Base-by-base conservation (phyloP, 2,888 invertebrate genomes). In the Patella depressa region DNA sequence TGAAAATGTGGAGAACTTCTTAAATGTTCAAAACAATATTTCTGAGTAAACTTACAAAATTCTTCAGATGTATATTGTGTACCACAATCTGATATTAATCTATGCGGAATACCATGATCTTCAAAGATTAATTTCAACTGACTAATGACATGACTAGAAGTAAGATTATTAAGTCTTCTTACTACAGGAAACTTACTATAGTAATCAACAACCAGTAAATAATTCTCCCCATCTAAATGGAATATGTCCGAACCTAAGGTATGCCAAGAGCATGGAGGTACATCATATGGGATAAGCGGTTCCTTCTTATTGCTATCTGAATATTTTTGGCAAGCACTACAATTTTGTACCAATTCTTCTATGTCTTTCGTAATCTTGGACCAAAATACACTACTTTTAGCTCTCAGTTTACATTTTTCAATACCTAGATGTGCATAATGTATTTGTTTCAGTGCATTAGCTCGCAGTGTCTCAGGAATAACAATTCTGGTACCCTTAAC, bases 361-460 rank as follows among this genome's bases (percentile, higher is more conserved):
- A 65, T 65, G 12, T 65, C 65, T 65, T 65, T 65, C n/a, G 65
- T 65, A 24, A 65, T 65, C 12, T 24, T 65, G 24, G 65, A n/a
- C 65, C 65, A 65, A 65, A 19, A 65, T 65, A 65, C 65, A 65
- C 65, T 19, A 17, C 12, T 17, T n/a, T 65, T 65, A 65, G 65
- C 65, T 24, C 65, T 65, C 24, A 65, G 19, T 65, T 65, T 65
- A 65, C 65, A 65, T 24, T 65, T 65, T 24, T 65, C 65, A n/a
- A 65, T 65, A 65, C 65, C 14, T 65, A 65, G 15, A 65, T 65
- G 65, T 65, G 65, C 65, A 65, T 65, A 65, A 65, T 65, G 65
- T 9, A 65, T 65, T 65, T 65, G 65, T 24, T 65, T 65, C 7
- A 65, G 65, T 19, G 24, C 65, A 7, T 65, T 24, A 65, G n/a